These are phyloP conservation scores for Drosophila santomea DNA, from an alignment of 1,140 invertebrate genomes.

Conservation along the genomic window DNA sequence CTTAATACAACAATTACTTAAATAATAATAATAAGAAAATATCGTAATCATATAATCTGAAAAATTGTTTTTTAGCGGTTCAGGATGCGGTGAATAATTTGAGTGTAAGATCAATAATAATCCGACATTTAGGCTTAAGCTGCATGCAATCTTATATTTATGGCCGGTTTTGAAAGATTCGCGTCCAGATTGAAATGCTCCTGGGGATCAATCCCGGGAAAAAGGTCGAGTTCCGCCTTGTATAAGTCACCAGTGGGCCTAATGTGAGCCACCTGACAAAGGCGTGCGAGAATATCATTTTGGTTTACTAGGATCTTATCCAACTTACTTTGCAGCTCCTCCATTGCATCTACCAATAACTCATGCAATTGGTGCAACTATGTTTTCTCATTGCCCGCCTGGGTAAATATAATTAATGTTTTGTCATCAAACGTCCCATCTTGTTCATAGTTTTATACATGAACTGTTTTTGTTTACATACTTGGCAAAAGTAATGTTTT, in stretches of 20 bases:
- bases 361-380: background rate
- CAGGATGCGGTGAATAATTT: constrained; percentile 13
- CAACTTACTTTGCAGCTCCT: constrained; percentile 17
- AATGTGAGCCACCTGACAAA: constrained; percentile 5
- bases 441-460: background rate
- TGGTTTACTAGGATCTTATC: constrained; percentile 26
- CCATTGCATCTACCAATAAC: background rate
- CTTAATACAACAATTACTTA: background rate
- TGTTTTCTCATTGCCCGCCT: background rate
- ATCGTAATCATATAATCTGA: constrained; percentile 17
- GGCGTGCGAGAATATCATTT: constrained; percentile 9
- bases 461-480: no score
- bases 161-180: constrained; percentile 20
- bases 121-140: no score
- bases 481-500: background rate
- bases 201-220: constrained; percentile 23
- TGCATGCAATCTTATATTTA: constrained; percentile 21
- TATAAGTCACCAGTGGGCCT: background rate
- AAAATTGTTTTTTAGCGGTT: constrained; percentile 27
- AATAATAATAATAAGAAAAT: constrained; percentile 1
- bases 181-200: constrained; percentile 26
- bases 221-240: constrained; percentile 2
- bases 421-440: background rate
- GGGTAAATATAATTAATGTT: background rate
- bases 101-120: background rate